Evolutionary conservation across 2,888 invertebrate genomes (phyloP), one percentile per base, ranked within the genome.

Genomic region (Anorthoa munda): DNA sequence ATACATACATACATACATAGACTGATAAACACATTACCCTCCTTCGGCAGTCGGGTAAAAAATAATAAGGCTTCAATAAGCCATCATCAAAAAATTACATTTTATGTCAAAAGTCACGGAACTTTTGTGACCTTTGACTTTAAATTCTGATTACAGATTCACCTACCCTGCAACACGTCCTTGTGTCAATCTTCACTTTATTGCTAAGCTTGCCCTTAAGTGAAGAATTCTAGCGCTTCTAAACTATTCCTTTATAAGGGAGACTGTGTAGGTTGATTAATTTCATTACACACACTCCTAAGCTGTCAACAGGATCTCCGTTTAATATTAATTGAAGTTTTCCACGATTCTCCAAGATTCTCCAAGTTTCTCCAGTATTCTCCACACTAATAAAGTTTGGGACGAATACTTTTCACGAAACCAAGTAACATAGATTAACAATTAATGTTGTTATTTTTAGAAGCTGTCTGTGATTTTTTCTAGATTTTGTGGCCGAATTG

Each of bases 201-300:
- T 59, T 59, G 15, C n/a, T 21, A 7, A 26, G 4, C 67, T 58
- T 64, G 1, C 58, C 82, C 72, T 83, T 82, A 84, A 86, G 46
- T 39, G 48, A 81, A 86, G 81, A 75, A 84, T 83, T 75, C 74
- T 39, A 75, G 56, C 67, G 55, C 73, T 75, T 73, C 67, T 75
- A 84, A 84, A 85, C 80, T 85, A 86, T 85, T 75, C 64, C 75
- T 72, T 81, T 82, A 78, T 77, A 76, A 82, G 82, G 87, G 76
- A 72, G 81, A 72, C 64, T 56, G 48, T 71, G 61, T 64, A 53
- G 67, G 46, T 58, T 82, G 75, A 84, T 84, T 86, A 83, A 86
- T 84, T 86, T 84, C 64, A 59, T 71, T 72, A 75, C 71, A 78
- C 72, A 77, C 69, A 65, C 75, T 53, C 60, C 31, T 26, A 61